Evolutionary conservation across 2,888 invertebrate species (phyloP).

Genomic region (Eilema depressum): DNA sequence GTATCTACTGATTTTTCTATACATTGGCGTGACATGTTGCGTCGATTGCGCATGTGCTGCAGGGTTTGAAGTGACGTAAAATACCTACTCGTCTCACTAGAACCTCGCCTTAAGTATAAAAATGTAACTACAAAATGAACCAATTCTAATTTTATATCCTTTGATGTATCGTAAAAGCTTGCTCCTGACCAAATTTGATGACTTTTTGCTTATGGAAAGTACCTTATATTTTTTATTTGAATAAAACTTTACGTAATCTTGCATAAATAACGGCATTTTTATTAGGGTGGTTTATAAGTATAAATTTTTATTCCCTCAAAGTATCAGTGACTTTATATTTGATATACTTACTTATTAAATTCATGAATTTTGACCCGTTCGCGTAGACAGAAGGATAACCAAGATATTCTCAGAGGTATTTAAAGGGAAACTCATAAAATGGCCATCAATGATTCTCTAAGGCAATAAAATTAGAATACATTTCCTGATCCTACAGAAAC

Average conservation of each 20-base stretch:
- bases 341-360: too few relatives aligned
- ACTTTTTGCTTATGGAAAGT: neutral
- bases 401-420: too few relatives aligned
- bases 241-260: neutral
- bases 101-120: too few relatives aligned
- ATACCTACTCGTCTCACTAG: too few relatives aligned
- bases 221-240: neutral
- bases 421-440: too few relatives aligned
- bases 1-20: too few relatives aligned
- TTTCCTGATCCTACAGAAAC: neutral
- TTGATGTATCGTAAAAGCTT: neutral
- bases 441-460: too few relatives aligned
- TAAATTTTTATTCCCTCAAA: neutral
- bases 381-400: too few relatives aligned
- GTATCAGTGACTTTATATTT: too few relatives aligned
- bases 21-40: too few relatives aligned
- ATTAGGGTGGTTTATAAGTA: neutral
- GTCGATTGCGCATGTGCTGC: too few relatives aligned
- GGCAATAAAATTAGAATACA: neutral
- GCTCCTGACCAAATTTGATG: neutral
- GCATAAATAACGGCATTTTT: neutral
- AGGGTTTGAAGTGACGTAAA: too few relatives aligned
- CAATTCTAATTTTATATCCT: neutral
- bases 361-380: neutral
- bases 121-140: slow-evolving; percentile 1